Base-by-base conservation (phyloP, 2,113 vertebrate genomes). In the Mormoops blainvillei region DNA sequence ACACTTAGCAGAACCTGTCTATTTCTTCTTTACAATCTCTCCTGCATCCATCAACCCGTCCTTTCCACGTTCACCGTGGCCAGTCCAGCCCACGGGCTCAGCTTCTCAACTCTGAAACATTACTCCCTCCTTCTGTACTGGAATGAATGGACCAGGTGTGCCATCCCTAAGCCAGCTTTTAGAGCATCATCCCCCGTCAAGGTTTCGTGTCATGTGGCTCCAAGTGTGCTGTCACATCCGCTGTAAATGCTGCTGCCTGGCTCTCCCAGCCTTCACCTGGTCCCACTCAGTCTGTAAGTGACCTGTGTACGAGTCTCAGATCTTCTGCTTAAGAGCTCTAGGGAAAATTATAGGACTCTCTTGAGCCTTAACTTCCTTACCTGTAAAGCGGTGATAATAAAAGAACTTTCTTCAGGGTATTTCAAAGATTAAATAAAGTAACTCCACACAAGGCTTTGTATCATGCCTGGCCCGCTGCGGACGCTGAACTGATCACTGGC, bases 371-470 rank as follows among this genome's bases (percentile, higher is more conserved):
- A 41, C 36, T 54, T 52, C 38, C 31, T 92, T 89, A 52, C 20
- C 31, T 88, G 54, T 81, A 93, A 73, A 76, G 73, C 48, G 58
- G 38, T 82, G 38, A 82, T 56, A 63, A 28, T 88, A 50, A 87
- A n/a, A 54, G 3, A 76, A 85, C 70, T 81, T 74, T 38, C 76
- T 88, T 67, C 18, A 38, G 58, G 8, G 63, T 20, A 31, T 85
- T 92, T 94, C 38, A 24, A 93, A 63, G n/a, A 65, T 85, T 65
- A 76, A 90, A 94, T 68, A 65, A 41, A 74, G 73, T 33, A 89
- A 20, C 33, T 68, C 33, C 41, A 1, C 54, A 31, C 43, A 78
- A 92, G 61, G 9, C 67, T 95, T 19, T 54, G 16, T 33, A 2
- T n/a, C 26, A 16, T 7, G 13, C 31, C n/a, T 43, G 52, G 56